Evolutionary conservation across 2,113 vertebrate species (phyloP), one percentile per base, ranked within the genome.

Genomic region (Tragulus kanchil): DNA sequence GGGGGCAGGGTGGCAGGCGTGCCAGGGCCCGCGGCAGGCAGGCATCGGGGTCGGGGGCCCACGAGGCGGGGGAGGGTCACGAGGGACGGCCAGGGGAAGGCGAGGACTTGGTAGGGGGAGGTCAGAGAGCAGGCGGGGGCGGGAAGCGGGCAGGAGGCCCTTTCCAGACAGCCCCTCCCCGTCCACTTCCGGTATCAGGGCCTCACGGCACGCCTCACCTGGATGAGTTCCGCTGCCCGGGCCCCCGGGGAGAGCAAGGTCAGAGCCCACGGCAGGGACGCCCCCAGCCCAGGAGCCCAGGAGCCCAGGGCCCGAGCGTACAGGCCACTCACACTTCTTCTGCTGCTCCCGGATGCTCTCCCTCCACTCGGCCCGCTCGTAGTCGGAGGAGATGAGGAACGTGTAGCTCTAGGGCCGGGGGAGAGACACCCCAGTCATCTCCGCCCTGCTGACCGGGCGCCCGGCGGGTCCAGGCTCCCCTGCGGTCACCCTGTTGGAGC

Each of bases 321-420:
- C 21, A 56, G 28, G 45, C 95, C 92, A 98, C 99, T 98, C 97
- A 99, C 99, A 99, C 97, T 99, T 99, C 98, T 99, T 99, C 98
- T 99, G 99, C 98, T 99, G 99, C 58, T 99, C 99, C 62, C 99
- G 99, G 90, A 99, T 99, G 56, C 99, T 98, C 95, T 99, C 99
- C 93, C 99, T 99, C 99, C 99, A 99, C 90, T 99, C 99, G 0
- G 99, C 99, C 12, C 99, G 99, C 96, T 99, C 99, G 0, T 99
- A 99, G 98, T 99, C 99, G 0, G 99, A 99, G 0, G 99, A 99
- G 94, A 99, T 99, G 96, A 99, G 99, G 98, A 99, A 99, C 0
- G 99, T 99, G 98, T 99, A 99, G 97, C 99, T 99, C 99, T 99
- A 87, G 28, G 97, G 81, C 5, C 7, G 83, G 95, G 82, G 93